These are phyloP conservation scores for Anser cygnoides DNA, from an alignment of 2,113 vertebrate species.

Conservation along the genomic window DNA sequence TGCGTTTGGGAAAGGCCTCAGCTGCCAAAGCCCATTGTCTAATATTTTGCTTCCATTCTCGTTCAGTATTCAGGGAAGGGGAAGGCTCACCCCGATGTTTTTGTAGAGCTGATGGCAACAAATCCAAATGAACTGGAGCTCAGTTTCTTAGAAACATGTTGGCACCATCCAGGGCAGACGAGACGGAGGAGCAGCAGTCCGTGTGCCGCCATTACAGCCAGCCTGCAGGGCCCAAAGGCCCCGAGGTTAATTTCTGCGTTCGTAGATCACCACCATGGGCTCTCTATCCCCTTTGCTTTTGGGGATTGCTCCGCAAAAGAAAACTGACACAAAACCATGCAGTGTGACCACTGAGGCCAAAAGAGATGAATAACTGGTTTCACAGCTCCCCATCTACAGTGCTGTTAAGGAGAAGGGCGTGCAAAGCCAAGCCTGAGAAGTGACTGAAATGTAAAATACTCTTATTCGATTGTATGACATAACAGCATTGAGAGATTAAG, in stretches of 20 bases:
- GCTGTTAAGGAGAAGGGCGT: background rate
- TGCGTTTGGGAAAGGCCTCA: background rate
- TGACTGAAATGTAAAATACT: background rate
- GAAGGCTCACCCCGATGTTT: background rate
- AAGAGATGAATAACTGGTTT: background rate
- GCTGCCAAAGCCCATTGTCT: background rate
- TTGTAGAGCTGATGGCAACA: background rate
- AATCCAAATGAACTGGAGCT: background rate
- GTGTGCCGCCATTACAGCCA: background rate
- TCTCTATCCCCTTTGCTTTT: background rate
- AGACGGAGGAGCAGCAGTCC: background rate
- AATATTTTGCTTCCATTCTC: background rate
- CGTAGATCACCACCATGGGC: background rate
- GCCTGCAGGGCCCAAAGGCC: background rate
- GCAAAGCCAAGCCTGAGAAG: background rate
- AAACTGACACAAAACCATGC: background rate
- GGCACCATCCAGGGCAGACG: background rate
- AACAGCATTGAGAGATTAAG: background rate
- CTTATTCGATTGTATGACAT: background rate
- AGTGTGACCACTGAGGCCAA: background rate
- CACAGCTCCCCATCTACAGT: background rate
- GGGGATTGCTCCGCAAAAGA: background rate
- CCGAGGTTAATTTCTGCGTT: background rate
- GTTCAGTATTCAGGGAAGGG: background rate
- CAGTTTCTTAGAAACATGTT: background rate